Base-by-base conservation (phyloP, 1,140 invertebrate species). In the Trichoplusia ni region DNA sequence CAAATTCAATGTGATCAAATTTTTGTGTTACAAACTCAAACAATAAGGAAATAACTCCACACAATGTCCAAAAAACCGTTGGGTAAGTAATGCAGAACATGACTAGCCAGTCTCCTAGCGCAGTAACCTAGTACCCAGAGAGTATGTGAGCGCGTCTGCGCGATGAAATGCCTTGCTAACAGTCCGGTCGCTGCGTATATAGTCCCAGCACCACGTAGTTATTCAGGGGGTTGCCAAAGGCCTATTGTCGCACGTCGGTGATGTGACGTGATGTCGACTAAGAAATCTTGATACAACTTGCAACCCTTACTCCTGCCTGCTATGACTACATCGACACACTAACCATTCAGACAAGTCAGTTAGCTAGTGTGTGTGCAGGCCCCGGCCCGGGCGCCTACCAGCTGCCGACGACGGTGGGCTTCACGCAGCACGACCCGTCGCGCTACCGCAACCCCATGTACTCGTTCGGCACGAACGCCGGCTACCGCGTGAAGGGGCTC, bases 381-480 rank as follows among this genome's bases (percentile, higher is more conserved):
- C 93, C 93, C 42, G 93, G 93, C 21, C 93, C 93, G 4, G 93
- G 92, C 44, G 92, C 92, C 8, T 94, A 94, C 71, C 70, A 74
- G 63, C 79, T 94, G 64, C 93, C 93, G 0, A 81, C 92, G 11
- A 90, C 91, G 13, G 89, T 93, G 5, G 93, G 93, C 8, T 93
- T 90, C 78, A 71, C 86, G 0, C 67, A 82, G 19, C 93, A 94
- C 77, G 93, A 94, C 78, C 82, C 83, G 5, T 91, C 91, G 1
- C 92, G 92, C 11, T 90, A 91, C 66, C 86, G 93, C 11, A 90
- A 90, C 76, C 93, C 93, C 0, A 91, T 92, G 81, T 94, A 91
- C 76, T 92, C 93, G 19, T 92, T 94, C 69, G 92, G 92, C 1
- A 75, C 71, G 0, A 78, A 79, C 47, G 67, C 80, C 3, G 75